These are phyloP conservation scores for Amphiprion ocellaris DNA, from an alignment of 2,113 vertebrate species.

Conservation along the genomic window DNA sequence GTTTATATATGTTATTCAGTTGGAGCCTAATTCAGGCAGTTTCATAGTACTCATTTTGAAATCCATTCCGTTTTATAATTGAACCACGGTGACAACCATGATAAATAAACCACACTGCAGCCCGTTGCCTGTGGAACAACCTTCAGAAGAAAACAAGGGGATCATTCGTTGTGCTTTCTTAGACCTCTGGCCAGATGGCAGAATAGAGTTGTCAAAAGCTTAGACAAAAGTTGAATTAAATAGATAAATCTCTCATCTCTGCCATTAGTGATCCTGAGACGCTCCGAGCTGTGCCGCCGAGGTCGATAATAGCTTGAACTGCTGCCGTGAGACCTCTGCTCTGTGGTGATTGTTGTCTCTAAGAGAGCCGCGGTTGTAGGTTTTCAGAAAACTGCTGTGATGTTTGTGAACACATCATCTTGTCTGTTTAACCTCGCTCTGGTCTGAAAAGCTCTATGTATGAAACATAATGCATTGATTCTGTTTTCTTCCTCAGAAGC, in stretches of 20 bases:
- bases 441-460: neutral
- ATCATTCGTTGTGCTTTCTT: constrained; percentile 21
- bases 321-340: constrained; percentile 8
- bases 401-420: constrained; percentile 14
- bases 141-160: constrained; percentile 33
- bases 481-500: constrained; percentile 9
- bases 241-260: constrained; percentile 56
- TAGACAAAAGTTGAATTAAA: constrained; percentile 69
- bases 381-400: constrained; percentile 21
- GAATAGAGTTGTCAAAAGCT: constrained; percentile 52
- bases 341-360: constrained; percentile 12
- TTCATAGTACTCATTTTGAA: constrained; percentile 53
- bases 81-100: constrained; percentile 49
- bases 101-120: constrained; percentile 59
- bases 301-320: constrained; percentile 58
- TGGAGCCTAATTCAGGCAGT: constrained; percentile 43
- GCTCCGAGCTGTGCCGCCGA: constrained; percentile 20
- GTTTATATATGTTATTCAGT: constrained; percentile 48
- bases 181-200: constrained; percentile 49
- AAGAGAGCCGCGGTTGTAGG: neutral
- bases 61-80: constrained; percentile 61
- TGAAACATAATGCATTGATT: neutral
- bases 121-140: constrained; percentile 34
- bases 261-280: constrained; percentile 25
- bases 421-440: constrained; percentile 21